Base-by-base conservation (phyloP, 2,888 invertebrate genomes). In the Drosophila vallismaia region DNA sequence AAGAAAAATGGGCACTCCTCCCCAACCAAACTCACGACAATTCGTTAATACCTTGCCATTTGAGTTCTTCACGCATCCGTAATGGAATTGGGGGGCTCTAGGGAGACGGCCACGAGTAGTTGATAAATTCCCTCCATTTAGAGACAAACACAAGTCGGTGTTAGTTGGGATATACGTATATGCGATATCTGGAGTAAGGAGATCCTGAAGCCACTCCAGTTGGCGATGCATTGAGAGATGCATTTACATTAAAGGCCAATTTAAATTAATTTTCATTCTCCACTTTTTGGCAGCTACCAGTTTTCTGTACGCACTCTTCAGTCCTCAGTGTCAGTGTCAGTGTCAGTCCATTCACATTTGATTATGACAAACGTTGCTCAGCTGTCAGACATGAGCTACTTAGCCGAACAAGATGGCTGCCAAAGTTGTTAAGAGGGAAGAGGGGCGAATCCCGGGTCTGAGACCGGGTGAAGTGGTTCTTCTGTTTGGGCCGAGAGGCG, bases 161-260 rank as follows among this genome's bases (percentile, higher is more conserved):
- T 74, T 88, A 86, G 86, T 79, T 85, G 71, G 74, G 51, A 49
- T 52, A 68, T 19, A 19, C 40, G 40, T 19, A 42, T 54, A 67
- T 70, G 70, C 75, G 74, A 73, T 81, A 82, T 87, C 57, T 85
- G 86, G 86, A 85, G 76, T 83, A 85, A 76, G 36, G n/a, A 69
- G 49, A 33, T 12, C 19, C 38, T n/a, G 48, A 45, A 74, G 40
- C 54, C 45, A 28, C 38, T 67, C 71, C 53, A 55, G 52, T 67
- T 71, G 84, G 73, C 75, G 72, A 60, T 76, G 79, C 77, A 82
- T 88, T 91, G 90, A 90, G 89, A 89, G 87, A 91, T 91, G 89
- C 84, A 90, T 90, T 89, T 89, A 89, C 90, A 91, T 91, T 90
- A 91, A 90, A 90, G 89, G 86, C 80, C 90, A 89, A 91, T 91